Percentiles rank a stretch among this genome's conserved stretches.
phyloP scores from a whole-genome alignment of 2,888 invertebrate species.

The Ectobius pallidus region DNA sequence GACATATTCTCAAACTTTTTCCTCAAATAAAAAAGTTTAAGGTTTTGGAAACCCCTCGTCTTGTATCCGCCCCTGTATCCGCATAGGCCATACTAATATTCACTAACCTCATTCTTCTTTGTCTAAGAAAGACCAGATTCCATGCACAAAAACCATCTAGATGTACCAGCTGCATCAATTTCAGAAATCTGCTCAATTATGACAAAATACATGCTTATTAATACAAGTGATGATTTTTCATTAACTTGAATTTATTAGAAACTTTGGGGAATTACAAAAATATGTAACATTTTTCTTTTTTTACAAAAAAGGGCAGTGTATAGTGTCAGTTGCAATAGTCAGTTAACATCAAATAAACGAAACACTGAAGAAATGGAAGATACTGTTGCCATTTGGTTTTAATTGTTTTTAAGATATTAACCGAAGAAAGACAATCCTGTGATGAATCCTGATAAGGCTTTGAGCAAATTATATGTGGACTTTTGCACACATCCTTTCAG shows the following conservation, averaged over 20 bases:
- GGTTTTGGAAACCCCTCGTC: no score
- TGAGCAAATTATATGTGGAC: conserved; percentile 14
- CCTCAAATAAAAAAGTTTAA: no score
- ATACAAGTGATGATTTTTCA: no score
- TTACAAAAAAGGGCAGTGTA: conserved; percentile 28
- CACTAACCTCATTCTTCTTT: no score
- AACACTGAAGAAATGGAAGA: neutral
- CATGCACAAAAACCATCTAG: no score
- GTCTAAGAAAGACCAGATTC: no score
- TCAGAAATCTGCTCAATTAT: no score
- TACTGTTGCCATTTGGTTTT: neutral
- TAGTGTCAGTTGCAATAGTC: conserved; percentile 8
- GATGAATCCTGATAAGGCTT: neutral
- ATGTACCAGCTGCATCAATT: no score
- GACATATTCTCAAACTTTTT: no score
- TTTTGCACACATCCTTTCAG: neutral
- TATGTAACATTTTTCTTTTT: conserved; percentile 5
- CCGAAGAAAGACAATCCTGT: neutral
- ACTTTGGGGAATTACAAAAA: conserved; percentile 27
- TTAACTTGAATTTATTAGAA: conserved; percentile 11
- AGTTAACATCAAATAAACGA: neutral
- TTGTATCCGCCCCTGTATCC: no score
- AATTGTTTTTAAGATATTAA: neutral
- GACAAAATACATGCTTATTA: no score
- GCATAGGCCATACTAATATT: no score